These are phyloP conservation scores for Drosophila neotestacea DNA, from an alignment of 2,888 invertebrate species.

Conservation along the genomic window DNA sequence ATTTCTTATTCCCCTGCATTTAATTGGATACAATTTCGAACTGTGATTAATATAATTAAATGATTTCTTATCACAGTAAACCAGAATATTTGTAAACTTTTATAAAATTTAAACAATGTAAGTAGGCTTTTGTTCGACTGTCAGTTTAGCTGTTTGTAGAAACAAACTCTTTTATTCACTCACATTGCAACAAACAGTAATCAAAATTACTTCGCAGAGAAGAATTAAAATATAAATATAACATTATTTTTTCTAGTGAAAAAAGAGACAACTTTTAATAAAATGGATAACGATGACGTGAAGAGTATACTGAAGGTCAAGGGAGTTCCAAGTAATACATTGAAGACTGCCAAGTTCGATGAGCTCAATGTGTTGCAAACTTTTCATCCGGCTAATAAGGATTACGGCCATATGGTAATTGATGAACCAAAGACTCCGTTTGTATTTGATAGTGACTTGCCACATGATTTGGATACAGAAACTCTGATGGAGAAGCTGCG, in stretches of 20 bases:
- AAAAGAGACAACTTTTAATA: no score
- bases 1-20: no score
- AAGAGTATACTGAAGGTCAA: conserved; percentile 54
- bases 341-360: conserved; percentile 92
- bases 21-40: no score
- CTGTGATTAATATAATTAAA: no score
- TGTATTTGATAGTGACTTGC: conserved; percentile 87
- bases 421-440: conserved; percentile 99
- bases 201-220: background rate
- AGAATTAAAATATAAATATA: background rate
- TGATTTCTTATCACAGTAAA: no score
- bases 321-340: background rate
- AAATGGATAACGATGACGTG: conserved; percentile 23
- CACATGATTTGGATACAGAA: conserved; percentile 88
- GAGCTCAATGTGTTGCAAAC: conserved; percentile 99
- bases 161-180: conserved; percentile 12
- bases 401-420: conserved; percentile 99
- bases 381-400: conserved; percentile 98
- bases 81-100: no score
- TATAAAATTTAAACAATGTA: no score
- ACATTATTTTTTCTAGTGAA: background rate
- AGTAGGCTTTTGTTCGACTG: conserved; percentile 1
- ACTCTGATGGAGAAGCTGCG: conserved; percentile 90
- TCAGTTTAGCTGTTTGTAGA: conserved; percentile 4
- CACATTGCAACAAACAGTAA: background rate